phyloP scores from a whole-genome alignment of 2,888 invertebrate genomes.

The Asteroscopus sphinx region DNA sequence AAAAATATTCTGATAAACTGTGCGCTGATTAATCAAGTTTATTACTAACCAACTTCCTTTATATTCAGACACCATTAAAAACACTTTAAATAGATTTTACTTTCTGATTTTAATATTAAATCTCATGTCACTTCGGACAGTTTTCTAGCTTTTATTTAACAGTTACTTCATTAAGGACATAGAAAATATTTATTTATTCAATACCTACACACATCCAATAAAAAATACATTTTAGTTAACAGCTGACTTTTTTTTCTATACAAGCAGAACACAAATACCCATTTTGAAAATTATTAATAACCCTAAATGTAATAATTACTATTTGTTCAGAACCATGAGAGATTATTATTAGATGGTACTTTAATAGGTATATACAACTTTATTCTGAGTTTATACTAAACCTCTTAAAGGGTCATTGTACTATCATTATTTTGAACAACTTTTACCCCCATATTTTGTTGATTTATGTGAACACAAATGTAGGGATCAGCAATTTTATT shows the following conservation, averaged over 20 bases:
- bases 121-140: slow-evolving; percentile 30
- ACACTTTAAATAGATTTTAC: slow-evolving; percentile 23
- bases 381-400: too few relatives aligned
- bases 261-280: slow-evolving; percentile 6
- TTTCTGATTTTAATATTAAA: slow-evolving; percentile 29
- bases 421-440: too few relatives aligned
- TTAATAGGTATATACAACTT: neutral
- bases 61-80: slow-evolving; percentile 22
- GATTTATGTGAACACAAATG: too few relatives aligned
- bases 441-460: too few relatives aligned
- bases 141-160: slow-evolving; percentile 53
- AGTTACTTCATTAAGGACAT: slow-evolving; percentile 33
- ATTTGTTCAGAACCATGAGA: slow-evolving; percentile 38
- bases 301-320: slow-evolving; percentile 9
- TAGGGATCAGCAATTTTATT: too few relatives aligned
- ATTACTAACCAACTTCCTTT: slow-evolving; percentile 8
- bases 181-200: slow-evolving; percentile 22
- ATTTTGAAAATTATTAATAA: slow-evolving; percentile 1
- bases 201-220: slow-evolving; percentile 45
- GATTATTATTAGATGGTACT: neutral
- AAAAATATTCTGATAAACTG: slow-evolving; percentile 24
- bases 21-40: slow-evolving; percentile 27
- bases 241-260: neutral
- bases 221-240: slow-evolving; percentile 6
- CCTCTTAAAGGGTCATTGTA: too few relatives aligned